Evolutionary conservation across 1,140 invertebrate genomes (phyloP), one percentile per base, ranked within the genome.

Genomic region (Armadillidium nasatum): DNA sequence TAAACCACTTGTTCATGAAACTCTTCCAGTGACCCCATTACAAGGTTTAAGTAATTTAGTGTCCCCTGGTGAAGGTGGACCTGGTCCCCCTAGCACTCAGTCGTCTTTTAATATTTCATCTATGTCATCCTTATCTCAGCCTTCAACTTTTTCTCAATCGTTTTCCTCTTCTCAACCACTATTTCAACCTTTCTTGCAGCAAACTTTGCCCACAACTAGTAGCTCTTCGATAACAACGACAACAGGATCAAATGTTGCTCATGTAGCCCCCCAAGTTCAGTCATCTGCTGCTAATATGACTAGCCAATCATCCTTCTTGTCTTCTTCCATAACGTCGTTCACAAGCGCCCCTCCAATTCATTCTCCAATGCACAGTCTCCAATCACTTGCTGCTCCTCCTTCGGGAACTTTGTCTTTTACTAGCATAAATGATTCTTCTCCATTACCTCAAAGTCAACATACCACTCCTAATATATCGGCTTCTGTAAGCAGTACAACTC

Each of bases 231-330:
- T 66, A 44, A 50, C 22, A 21, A 45, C 43, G 10, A 44, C 43
- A 4, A 44, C 71, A 10, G 71, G 13, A 15, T 45, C 43, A 13
- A 76, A 76, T 71, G 68, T 76, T 7, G 74, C 74, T 22, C 74
- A 76, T 19, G 74, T 76, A 15, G 74, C 74, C 0, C 74, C 74
- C 21, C 74, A 76, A 33, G 74, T 76, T 9, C 74, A 76, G 68
- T 50, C 68, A 13, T 44, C 74, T 70, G 67, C 68, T 13, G 10
- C 74, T 21, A 43, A 44, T 33, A 45, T 66, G 19, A 71, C 74
- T 15, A 71, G 67, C 44, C 74, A 70, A 10, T 70, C 44, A 10
- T 71, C 74, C 7, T 71, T 71, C 44, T 71, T 76, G 19, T 46
- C 74, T 45, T 46, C 33, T 71, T 22, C 74, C 7, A 60, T 44